Evolutionary conservation across 2,113 vertebrate genomes (phyloP).

Genomic region (Cochlearius cochlearius): DNA sequence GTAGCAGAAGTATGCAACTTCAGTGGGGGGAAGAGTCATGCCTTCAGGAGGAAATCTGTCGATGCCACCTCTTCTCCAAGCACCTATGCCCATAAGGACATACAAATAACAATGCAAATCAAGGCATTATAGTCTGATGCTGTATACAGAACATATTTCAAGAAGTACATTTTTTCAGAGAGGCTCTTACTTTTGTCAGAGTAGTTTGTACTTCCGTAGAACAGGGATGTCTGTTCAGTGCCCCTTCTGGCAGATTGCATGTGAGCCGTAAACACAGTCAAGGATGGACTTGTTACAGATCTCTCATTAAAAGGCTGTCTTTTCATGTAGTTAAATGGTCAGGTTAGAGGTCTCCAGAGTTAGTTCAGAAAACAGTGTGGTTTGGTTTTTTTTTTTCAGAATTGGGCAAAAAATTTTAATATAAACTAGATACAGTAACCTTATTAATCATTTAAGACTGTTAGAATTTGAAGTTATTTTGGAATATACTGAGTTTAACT

Average conservation of each 20-base stretch:
- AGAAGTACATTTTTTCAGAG: not conserved
- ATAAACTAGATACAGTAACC: not conserved
- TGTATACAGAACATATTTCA: not conserved
- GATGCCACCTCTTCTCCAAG: not conserved
- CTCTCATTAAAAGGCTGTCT: not conserved
- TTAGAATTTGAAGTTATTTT: not conserved
- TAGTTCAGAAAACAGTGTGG: not conserved
- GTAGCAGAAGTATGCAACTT: not conserved
- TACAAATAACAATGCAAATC: not conserved
- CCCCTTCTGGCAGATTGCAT: not conserved
- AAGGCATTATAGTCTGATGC: not conserved
- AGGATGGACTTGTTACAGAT: not conserved
- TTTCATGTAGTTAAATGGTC: not conserved
- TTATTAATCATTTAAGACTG: not conserved
- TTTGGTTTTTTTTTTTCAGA: not conserved
- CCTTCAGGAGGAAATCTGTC: not conserved
- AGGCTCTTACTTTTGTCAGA: not conserved
- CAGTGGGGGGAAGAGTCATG: not conserved
- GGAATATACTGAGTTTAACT: not conserved
- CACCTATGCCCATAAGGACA: not conserved
- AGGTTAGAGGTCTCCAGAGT: not conserved
- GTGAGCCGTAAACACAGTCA: not conserved
- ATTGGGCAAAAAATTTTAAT: not conserved
- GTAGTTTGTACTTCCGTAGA: not conserved
- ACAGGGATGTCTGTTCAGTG: not conserved